Evolutionary conservation across 2,113 vertebrate species (phyloP).

Genomic region (Laterallus jamaicensis): DNA sequence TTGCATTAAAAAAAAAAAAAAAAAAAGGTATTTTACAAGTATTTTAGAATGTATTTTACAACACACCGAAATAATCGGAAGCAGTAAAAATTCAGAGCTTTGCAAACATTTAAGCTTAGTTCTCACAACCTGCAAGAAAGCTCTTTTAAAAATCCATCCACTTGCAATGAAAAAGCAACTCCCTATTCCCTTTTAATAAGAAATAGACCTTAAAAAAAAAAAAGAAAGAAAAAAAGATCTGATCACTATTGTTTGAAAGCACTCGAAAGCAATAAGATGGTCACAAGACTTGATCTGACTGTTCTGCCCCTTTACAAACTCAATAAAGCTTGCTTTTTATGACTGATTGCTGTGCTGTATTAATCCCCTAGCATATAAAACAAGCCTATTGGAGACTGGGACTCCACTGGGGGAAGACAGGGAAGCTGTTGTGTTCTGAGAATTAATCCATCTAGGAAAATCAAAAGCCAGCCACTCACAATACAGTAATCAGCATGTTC

Average conservation of each 20-base stretch:
- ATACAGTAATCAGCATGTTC: slow-evolving; percentile 89
- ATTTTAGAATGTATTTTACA: neutral
- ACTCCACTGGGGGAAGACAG: slow-evolving; percentile 76
- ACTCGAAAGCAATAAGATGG: slow-evolving; percentile 74
- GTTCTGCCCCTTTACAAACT: slow-evolving; percentile 73
- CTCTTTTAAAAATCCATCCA: neutral
- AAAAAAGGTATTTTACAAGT: neutral
- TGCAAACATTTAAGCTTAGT: neutral
- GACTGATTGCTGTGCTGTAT: slow-evolving; percentile 80
- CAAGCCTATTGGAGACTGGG: slow-evolving; percentile 77
- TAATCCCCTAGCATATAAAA: slow-evolving; percentile 81
- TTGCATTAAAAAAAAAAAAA: neutral
- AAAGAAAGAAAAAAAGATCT: neutral
- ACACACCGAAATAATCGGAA: neutral
- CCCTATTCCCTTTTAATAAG: slow-evolving; percentile 67
- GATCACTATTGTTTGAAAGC: slow-evolving; percentile 72
- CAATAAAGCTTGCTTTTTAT: slow-evolving; percentile 76
- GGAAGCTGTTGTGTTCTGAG: slow-evolving; percentile 79
- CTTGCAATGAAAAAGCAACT: slow-evolving; percentile 60
- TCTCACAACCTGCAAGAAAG: neutral
- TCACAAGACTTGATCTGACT: slow-evolving; percentile 79
- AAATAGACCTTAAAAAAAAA: neutral
- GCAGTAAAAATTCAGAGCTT: neutral
- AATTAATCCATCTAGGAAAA: slow-evolving; percentile 78
- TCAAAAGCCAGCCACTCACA: slow-evolving; percentile 88